Percentiles rank a stretch among this genome's conserved stretches.
phyloP scores from a whole-genome alignment of 2,888 invertebrate species.

The Phragmatobia fuliginosa region DNA sequence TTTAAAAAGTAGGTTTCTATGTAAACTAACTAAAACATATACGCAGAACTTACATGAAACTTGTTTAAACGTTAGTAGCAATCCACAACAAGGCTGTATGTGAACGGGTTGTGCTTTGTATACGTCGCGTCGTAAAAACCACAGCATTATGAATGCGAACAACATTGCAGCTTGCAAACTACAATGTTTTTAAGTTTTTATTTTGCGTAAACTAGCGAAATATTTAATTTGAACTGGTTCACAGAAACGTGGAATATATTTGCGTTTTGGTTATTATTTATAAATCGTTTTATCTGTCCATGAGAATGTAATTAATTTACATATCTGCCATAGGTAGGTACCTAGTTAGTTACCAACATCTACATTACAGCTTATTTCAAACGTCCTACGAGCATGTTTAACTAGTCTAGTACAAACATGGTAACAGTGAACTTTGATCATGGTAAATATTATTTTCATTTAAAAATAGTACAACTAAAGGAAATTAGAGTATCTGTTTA shows the following conservation, averaged over 20 bases:
- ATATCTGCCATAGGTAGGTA: neutral
- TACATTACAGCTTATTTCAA: neutral
- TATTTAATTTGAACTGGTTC: constrained; percentile 62
- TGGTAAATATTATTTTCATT: neutral
- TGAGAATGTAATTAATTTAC: constrained; percentile 17
- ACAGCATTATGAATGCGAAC: constrained; percentile 69
- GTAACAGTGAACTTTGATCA: neutral
- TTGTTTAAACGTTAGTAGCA: constrained; percentile 50
- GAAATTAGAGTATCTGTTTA: too few relatives aligned
- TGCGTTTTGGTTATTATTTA: constrained; percentile 26
- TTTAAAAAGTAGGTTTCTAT: neutral
- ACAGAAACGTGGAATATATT: constrained; percentile 35
- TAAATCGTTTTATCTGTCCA: constrained; percentile 7
- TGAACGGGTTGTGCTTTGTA: constrained; percentile 69
- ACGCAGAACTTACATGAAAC: constrained; percentile 19
- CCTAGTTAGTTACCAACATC: too few relatives aligned
- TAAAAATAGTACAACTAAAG: too few relatives aligned
- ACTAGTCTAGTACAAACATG: neutral
- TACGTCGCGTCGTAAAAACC: constrained; percentile 68
- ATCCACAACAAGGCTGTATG: constrained; percentile 56
- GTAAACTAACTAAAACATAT: neutral
- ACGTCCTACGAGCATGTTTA: neutral
- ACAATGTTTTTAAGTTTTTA: constrained; percentile 54
- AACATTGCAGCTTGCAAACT: constrained; percentile 60
- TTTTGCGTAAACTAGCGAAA: constrained; percentile 52